Conservation (phyloP, 1,140 invertebrate species). For the Pseudomyrmex dendroicus region DNA sequence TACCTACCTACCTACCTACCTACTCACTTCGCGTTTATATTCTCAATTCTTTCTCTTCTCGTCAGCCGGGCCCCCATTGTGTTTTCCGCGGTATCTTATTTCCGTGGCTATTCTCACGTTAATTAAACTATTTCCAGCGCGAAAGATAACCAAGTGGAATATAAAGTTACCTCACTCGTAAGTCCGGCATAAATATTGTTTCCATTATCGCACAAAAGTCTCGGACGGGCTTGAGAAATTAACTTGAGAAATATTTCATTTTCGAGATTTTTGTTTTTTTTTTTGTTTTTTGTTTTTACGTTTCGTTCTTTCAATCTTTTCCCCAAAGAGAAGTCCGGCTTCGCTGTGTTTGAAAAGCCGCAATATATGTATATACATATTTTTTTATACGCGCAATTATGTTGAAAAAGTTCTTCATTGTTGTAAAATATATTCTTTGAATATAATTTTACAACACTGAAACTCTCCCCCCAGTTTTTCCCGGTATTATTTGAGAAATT, state of each 20-base stretch:
- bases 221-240: constrained; percentile 31
- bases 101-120: constrained; percentile 19
- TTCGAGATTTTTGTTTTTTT: not conserved
- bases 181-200: constrained; percentile 5
- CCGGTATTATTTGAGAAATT: not conserved
- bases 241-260: not conserved
- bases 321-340: not conserved
- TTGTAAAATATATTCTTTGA: not conserved
- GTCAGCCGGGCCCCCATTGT: constrained; percentile 26
- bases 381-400: too few relatives aligned
- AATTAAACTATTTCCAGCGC: constrained; percentile 45
- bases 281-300: too few relatives aligned
- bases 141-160: constrained; percentile 12
- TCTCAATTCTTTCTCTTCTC: constrained; percentile 26
- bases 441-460: too few relatives aligned
- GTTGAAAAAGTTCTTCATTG: not conserved
- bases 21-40: constrained; percentile 7
- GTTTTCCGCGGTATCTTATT: constrained; percentile 22
- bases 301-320: not conserved
- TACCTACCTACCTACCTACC: constrained; percentile 4
- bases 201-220: constrained; percentile 7
- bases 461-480: not conserved
- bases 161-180: not conserved
- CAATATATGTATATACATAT: too few relatives aligned
- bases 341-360: not conserved